These are phyloP conservation scores for Rhyzopertha dominica DNA, from an alignment of 1,140 invertebrate genomes.

Conservation along the genomic window DNA sequence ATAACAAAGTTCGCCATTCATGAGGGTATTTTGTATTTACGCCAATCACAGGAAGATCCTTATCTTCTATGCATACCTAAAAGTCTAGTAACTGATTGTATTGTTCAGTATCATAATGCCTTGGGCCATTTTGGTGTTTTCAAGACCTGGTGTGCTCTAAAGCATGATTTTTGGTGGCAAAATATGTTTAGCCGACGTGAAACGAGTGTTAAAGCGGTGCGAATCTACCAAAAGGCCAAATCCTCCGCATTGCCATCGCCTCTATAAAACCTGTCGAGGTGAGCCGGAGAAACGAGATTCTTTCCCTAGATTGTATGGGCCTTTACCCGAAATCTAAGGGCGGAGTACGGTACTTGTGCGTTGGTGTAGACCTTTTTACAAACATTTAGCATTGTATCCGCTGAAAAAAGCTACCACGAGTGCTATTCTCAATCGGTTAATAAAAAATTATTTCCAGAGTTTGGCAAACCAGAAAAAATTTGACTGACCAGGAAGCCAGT, in stretches of 20 bases:
- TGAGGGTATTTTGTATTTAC: background rate
- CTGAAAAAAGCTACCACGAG: too few species aligned
- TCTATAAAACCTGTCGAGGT: background rate
- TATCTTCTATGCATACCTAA: slow-evolving; percentile 5
- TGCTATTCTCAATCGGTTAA: too few species aligned
- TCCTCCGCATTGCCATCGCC: background rate
- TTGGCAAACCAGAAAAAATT: too few species aligned
- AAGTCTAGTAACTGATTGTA: background rate
- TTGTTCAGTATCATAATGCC: background rate
- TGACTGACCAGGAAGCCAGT: too few species aligned
- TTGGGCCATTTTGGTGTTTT: too few species aligned
- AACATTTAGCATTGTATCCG: too few species aligned
- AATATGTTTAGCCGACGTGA: slow-evolving; percentile 22
- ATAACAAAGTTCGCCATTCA: slow-evolving; percentile 1
- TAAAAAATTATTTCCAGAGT: too few species aligned
- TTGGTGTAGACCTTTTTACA: too few species aligned
- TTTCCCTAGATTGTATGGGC: too few species aligned
- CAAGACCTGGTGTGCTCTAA: background rate
- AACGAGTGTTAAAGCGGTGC: slow-evolving; percentile 17
- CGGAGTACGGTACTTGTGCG: too few species aligned
- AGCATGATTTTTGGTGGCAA: background rate
- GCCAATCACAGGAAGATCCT: background rate
- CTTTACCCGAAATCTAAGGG: too few species aligned
- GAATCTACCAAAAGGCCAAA: slow-evolving; percentile 20
- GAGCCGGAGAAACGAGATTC: too few species aligned